Evolutionary conservation across 2,797 vertebrate genomes (phyloP).

Genomic region (Macroramphosus scolopax): DNA sequence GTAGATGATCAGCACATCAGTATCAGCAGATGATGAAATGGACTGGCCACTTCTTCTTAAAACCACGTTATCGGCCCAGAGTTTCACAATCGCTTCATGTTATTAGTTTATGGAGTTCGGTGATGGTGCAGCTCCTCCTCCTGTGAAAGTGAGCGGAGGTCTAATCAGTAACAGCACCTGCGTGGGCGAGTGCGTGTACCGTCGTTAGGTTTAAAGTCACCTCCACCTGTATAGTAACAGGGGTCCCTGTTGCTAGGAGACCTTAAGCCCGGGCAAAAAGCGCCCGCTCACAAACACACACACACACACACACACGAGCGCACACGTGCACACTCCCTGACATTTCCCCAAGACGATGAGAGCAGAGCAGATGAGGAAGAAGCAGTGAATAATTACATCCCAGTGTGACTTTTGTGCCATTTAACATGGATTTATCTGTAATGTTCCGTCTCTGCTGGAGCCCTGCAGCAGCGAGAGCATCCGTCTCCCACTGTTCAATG

Average conservation of each 20-base stretch:
- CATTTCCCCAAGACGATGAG: conserved; percentile 44
- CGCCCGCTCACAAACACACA: conserved; percentile 4
- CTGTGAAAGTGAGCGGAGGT: conserved; percentile 1
- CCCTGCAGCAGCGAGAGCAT: too few relatives aligned
- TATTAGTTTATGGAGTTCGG: neutral
- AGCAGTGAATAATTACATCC: neutral
- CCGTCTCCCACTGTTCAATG: too few relatives aligned
- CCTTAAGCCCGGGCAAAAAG: conserved; percentile 25
- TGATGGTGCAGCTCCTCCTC: neutral
- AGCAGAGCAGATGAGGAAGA: neutral
- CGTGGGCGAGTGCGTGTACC: neutral
- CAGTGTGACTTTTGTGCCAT: neutral
- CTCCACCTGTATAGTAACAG: conserved; percentile 46
- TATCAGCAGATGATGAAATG: too few relatives aligned
- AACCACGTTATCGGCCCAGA: too few relatives aligned
- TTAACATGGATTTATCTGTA: neutral
- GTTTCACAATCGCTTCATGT: too few relatives aligned
- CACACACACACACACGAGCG: conserved; percentile 8
- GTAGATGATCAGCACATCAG: too few relatives aligned
- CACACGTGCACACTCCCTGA: conserved; percentile 11
- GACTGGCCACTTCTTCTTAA: too few relatives aligned
- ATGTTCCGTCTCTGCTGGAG: neutral
- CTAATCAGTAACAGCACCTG: conserved; percentile 26
- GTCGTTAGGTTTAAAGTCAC: conserved; percentile 61
- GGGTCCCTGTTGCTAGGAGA: conserved; percentile 64